Evolutionary conservation across 2,888 invertebrate species (phyloP).

Genomic region (Eupeodes latifasciatus): DNA sequence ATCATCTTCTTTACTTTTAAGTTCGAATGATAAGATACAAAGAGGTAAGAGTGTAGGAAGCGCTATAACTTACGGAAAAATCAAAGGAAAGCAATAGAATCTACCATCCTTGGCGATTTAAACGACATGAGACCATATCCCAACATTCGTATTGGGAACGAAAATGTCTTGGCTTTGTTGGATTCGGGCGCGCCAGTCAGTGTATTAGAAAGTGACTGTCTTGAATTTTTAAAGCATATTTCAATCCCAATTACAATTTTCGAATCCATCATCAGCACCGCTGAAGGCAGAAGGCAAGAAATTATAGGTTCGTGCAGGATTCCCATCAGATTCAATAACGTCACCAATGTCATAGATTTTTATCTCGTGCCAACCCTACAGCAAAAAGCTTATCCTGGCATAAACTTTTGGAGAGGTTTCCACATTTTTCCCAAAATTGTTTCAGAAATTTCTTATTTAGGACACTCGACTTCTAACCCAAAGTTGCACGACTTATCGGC

Average conservation of each 20-base stretch:
- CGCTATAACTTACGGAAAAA: not conserved
- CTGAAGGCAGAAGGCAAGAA: not conserved
- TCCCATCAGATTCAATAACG: not conserved
- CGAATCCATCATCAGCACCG: not conserved
- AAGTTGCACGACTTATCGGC: not conserved
- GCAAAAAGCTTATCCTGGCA: not conserved
- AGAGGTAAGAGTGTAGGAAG: not conserved
- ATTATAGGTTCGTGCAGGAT: not conserved
- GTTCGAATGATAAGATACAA: not conserved
- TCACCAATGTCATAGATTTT: not conserved
- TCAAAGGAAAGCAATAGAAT: not conserved
- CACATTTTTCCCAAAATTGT: not conserved
- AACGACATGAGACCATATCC: slow-evolving; percentile 3
- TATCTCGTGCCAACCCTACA: not conserved
- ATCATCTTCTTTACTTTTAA: not conserved
- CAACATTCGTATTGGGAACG: not conserved
- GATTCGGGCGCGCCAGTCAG: not conserved
- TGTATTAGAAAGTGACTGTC: not conserved
- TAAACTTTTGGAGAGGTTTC: not conserved
- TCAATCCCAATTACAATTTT: no score
- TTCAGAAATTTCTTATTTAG: not conserved
- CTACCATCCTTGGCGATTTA: not conserved
- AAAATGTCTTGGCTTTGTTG: not conserved
- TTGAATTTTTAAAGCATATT: no score
- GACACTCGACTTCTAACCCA: not conserved